Percentiles rank a stretch among this genome's conserved stretches.
phyloP scores from a whole-genome alignment of 1,140 invertebrate genomes.

The Drepana arcuata region DNA sequence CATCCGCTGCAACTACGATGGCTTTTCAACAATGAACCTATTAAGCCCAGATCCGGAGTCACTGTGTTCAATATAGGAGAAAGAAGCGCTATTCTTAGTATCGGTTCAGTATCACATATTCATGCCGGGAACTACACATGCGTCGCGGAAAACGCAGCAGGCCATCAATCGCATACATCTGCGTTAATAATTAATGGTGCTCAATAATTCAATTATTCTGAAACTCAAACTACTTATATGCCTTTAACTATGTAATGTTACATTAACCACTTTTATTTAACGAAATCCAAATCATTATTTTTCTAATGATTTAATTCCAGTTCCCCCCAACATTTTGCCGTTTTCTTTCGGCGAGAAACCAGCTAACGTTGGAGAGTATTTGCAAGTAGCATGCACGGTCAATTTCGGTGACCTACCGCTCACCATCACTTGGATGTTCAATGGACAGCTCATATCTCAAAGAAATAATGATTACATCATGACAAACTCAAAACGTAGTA shows the following conservation, averaged over 20 bases:
- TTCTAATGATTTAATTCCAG: slow-evolving; percentile 43
- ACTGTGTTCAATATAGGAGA: slow-evolving; percentile 75
- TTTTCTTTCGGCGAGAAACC: slow-evolving; percentile 76
- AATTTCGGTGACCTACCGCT: slow-evolving; percentile 88
- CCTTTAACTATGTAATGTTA: background rate
- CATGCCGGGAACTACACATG: slow-evolving; percentile 80
- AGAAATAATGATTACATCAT: slow-evolving; percentile 74
- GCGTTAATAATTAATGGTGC: slow-evolving; percentile 75
- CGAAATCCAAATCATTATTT: slow-evolving; percentile 7
- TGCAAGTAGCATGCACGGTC: slow-evolving; percentile 85
- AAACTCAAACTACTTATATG: slow-evolving; percentile 11
- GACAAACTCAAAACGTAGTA: slow-evolving; percentile 79
- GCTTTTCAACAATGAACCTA: slow-evolving; percentile 76
- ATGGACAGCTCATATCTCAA: slow-evolving; percentile 74
- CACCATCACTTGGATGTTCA: slow-evolving; percentile 82
- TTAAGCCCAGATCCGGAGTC: slow-evolving; percentile 65
- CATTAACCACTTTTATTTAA: slow-evolving; percentile 7
- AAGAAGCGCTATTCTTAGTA: slow-evolving; percentile 77
- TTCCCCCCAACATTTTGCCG: slow-evolving; percentile 76
- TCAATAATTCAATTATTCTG: slow-evolving; percentile 26
- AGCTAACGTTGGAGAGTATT: slow-evolving; percentile 80
- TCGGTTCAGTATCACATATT: slow-evolving; percentile 74
- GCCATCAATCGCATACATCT: slow-evolving; percentile 62
- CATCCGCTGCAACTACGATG: slow-evolving; percentile 79
- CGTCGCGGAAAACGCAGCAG: slow-evolving; percentile 77